phyloP scores from a whole-genome alignment of 1,140 invertebrate genomes.

The Pygmarrhopalites habei region DNA sequence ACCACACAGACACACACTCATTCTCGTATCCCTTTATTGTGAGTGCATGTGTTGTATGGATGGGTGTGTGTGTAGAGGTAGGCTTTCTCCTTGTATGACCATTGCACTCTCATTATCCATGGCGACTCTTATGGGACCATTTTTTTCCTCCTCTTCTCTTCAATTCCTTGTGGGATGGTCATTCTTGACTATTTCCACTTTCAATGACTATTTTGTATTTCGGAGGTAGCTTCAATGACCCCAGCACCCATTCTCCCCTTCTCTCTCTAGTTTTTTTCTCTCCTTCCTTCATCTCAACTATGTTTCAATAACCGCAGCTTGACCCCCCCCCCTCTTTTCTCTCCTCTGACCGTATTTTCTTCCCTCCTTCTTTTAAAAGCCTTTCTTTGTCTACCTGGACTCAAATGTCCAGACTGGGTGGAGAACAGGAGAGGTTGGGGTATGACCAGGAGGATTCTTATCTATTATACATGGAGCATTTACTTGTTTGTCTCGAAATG shows the following conservation, averaged over 20 bases:
- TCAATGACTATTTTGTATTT: conserved; percentile 39
- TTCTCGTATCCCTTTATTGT: not conserved
- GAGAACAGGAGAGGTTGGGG: no score
- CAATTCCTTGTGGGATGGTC: conserved; percentile 37
- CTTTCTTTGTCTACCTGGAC: not conserved
- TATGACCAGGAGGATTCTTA: not conserved
- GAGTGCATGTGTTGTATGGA: no score
- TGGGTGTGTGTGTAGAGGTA: no score
- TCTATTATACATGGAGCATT: no score
- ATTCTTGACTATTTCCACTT: conserved; percentile 39
- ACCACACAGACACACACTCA: not conserved
- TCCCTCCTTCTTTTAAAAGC: not conserved
- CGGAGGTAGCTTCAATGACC: conserved; percentile 7
- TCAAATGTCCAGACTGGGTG: no score
- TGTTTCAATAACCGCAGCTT: not conserved
- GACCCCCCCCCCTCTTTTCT: not conserved
- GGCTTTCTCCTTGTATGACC: no score
- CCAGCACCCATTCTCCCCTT: conserved; percentile 12
- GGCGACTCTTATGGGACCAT: conserved; percentile 32
- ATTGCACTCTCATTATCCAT: conserved; percentile 36
- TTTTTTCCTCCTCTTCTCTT: conserved; percentile 26
- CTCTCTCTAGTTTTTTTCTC: not conserved
- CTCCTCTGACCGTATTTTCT: not conserved
- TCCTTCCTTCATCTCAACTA: not conserved
- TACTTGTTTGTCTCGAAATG: no score